Evolutionary conservation across 2,797 vertebrate species (phyloP), one percentile per base, ranked within the genome.

Genomic region (Acanthurus tractus): DNA sequence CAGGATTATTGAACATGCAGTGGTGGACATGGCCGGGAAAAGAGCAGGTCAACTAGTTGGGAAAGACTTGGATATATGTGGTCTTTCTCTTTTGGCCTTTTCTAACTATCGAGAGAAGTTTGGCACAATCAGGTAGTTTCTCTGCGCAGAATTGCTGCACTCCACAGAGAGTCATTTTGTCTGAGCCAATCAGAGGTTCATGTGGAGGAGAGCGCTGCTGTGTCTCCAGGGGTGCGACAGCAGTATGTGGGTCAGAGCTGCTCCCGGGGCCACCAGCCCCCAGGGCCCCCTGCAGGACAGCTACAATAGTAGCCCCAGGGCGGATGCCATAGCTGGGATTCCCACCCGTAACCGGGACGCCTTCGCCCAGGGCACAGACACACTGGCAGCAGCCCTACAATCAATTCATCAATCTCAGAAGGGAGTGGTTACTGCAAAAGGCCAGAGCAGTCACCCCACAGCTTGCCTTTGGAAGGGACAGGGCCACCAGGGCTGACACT

Each of bases 141-240:
- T 67, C 78, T 69, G 79, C 81, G 49, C 10, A 72, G 73, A 89
- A 87, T 74, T 75, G 84, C 76, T 70, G 61, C 70, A 57, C 78
- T 85, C 58, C 72, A 56, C 44, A 82, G 53, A 89, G 72, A 88
- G 79, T 89, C 80, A 83, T 88, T 86, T 79, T 56, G 77, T 85
- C 77, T 50, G 68, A 84, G 87, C 84, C 88, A 90, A 91, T 92
- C 89, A 76, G 76, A 91, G 82, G 84, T 82, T 78, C 57, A 9
- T 77, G 62, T 78, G 34, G 59, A 75, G 81, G 84, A 89, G 85
- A 87, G 79, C 81, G 89, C 89, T 4, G 89, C 89, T 93, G 94
- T 94, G 95, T 96, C 94, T 96, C 95, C 94, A 95, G 94, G 95
- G 95, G 94, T 94, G 94, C 95, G 95, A 95, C 95, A 95, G 95